These are phyloP conservation scores for Achroia grisella DNA, from an alignment of 1,140 invertebrate genomes.

Conservation along the genomic window DNA sequence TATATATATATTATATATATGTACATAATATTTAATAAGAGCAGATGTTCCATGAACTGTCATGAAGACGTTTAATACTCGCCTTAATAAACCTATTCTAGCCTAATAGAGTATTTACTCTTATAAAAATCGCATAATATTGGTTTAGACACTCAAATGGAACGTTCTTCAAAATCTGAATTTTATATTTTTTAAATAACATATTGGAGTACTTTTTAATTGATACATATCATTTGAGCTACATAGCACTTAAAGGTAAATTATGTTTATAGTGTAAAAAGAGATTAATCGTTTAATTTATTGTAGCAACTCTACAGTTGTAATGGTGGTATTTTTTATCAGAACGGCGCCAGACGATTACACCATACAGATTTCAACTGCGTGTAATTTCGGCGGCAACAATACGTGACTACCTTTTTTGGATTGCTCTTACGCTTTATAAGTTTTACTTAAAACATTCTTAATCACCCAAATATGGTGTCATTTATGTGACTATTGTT, in stretches of 20 bases:
- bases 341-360: conserved; percentile 26
- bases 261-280: too few species aligned
- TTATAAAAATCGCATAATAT: too few species aligned
- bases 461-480: conserved; percentile 17
- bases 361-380: conserved; percentile 39
- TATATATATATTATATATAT: too few species aligned
- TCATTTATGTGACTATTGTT: conserved; percentile 20
- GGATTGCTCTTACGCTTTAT: conserved; percentile 31
- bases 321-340: neutral
- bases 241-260: too few species aligned
- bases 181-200: too few species aligned
- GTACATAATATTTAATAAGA: too few species aligned
- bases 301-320: conserved; percentile 7
- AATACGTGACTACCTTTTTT: conserved; percentile 50
- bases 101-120: neutral
- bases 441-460: conserved; percentile 42
- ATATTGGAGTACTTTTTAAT: too few species aligned
- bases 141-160: too few species aligned
- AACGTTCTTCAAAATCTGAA: neutral
- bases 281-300: too few species aligned
- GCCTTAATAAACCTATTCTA: neutral
- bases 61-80: too few species aligned
- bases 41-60: too few species aligned
- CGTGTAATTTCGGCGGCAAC: conserved; percentile 31
- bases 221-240: too few species aligned